Conservation (phyloP, 2,888 invertebrate genomes). For the Pristionchus maxplancki region DNA sequence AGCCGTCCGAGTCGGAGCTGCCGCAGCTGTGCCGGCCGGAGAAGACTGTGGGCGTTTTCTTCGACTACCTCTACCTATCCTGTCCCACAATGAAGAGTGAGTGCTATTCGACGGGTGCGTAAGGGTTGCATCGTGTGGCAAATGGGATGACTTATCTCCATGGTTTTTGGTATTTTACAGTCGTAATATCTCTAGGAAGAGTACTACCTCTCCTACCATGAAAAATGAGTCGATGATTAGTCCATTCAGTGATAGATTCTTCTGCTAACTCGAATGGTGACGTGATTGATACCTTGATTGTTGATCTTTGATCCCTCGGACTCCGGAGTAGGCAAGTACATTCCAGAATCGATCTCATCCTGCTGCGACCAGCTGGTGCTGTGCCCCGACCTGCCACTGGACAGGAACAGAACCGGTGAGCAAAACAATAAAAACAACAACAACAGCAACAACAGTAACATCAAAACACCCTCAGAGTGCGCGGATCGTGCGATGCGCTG, state of each 20-base stretch:
- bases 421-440: neutral
- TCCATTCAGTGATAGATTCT: too few species aligned
- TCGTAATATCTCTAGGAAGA: too few species aligned
- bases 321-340: too few species aligned
- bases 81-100: slow-evolving; percentile 44
- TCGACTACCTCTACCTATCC: slow-evolving; percentile 49
- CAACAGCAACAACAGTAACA: neutral
- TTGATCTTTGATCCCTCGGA: too few species aligned
- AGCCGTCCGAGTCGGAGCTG: slow-evolving; percentile 39
- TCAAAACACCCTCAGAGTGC: slow-evolving; percentile 8
- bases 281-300: too few species aligned
- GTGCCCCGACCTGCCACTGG: slow-evolving; percentile 29
- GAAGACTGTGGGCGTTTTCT: slow-evolving; percentile 13
- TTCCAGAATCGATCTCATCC: slow-evolving; percentile 5
- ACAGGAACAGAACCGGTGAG: slow-evolving; percentile 10
- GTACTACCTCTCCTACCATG: neutral
- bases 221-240: neutral
- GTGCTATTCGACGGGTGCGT: neutral
- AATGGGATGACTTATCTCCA: too few species aligned
- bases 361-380: slow-evolving; percentile 30
- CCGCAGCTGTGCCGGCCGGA: slow-evolving; percentile 13
- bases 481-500: slow-evolving; percentile 18
- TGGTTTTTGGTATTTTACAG: too few species aligned
- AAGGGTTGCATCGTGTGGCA: too few species aligned
- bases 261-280: too few species aligned